Evolutionary conservation across 2,113 vertebrate species (phyloP).

Genomic region (Cyprinodon variegatus): DNA sequence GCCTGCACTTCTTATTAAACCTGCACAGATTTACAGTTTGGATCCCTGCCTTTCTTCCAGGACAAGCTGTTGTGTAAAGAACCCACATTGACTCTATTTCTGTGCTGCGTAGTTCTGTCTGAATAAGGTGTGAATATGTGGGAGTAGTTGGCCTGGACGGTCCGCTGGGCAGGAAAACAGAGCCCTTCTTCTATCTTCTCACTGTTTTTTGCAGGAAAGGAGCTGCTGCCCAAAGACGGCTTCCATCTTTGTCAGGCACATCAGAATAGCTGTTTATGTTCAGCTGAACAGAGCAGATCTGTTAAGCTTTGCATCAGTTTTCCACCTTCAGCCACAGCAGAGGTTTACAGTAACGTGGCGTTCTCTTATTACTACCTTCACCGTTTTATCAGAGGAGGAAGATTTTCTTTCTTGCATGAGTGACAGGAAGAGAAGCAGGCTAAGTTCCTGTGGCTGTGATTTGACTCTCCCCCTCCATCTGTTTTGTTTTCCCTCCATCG

Average conservation of each 20-base stretch:
- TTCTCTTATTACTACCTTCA: constrained; percentile 9
- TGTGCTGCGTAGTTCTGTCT: background rate
- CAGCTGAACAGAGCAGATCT: constrained; percentile 30
- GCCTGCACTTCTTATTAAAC: background rate
- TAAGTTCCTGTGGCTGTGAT: constrained; percentile 69
- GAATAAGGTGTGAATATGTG: constrained; percentile 64
- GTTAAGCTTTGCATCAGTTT: constrained; percentile 32
- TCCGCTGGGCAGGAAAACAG: constrained; percentile 56
- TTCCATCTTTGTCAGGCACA: background rate
- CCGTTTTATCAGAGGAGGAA: constrained; percentile 25
- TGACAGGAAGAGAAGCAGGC: constrained; percentile 46
- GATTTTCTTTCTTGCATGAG: constrained; percentile 45
- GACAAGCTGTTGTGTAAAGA: background rate
- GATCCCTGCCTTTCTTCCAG: background rate
- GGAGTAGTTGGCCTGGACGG: constrained; percentile 59
- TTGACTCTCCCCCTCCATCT: constrained; percentile 80
- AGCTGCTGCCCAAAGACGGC: constrained; percentile 28
- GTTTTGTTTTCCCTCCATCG: constrained; percentile 84
- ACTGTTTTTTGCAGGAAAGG: constrained; percentile 39
- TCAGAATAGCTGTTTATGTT: constrained; percentile 56
- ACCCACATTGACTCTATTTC: background rate
- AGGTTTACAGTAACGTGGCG: constrained; percentile 50
- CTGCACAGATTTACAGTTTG: background rate
- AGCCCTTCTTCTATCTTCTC: constrained; percentile 37
- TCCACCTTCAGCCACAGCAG: constrained; percentile 12